Percentiles rank a stretch among this genome's conserved stretches.
phyloP scores from a whole-genome alignment of 2,113 vertebrate species.

The Hassar affinis region DNA sequence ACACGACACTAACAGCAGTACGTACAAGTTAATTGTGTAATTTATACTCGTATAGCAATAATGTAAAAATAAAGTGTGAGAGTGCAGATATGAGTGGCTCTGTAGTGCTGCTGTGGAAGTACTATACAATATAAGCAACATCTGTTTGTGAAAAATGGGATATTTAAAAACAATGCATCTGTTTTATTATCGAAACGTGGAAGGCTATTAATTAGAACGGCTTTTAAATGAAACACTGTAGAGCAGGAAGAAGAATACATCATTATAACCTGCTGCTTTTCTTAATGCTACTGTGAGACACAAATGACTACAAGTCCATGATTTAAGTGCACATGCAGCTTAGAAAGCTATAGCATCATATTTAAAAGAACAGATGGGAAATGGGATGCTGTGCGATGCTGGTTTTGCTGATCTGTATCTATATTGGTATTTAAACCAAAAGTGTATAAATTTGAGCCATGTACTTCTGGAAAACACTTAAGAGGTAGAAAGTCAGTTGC shows the following conservation, averaged over 20 bases:
- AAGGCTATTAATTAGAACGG: neutral
- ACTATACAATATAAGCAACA: neutral
- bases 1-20: neutral
- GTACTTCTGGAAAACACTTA: neutral
- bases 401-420: neutral
- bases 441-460: neutral
- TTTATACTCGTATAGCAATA: neutral
- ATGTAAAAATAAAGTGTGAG: slow-evolving; percentile 7
- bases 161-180: neutral
- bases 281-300: neutral
- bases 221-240: neutral
- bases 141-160: neutral
- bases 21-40: neutral
- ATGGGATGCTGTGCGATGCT: neutral
- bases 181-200: neutral
- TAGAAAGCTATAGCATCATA: neutral
- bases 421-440: neutral
- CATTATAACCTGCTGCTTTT: neutral
- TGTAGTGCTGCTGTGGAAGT: neutral
- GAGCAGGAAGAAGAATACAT: neutral
- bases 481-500: neutral
- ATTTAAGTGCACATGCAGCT: neutral
- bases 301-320: neutral
- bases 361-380: neutral
- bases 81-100: neutral